Evolutionary conservation across 2,797 vertebrate species (phyloP).

Genomic region (Pseudomugil tenellus): DNA sequence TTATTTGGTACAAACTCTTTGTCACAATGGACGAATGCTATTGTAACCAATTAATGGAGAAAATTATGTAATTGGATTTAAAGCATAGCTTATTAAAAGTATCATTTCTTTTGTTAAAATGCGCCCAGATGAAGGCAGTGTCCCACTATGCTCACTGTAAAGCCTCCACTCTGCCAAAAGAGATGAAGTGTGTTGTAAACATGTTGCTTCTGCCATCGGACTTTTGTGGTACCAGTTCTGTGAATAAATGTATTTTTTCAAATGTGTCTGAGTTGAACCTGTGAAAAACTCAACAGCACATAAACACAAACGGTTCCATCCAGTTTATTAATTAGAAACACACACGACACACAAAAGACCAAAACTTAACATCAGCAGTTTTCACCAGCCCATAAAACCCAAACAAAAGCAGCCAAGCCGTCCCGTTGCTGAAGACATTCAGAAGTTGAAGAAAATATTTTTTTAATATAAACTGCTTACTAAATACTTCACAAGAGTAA

Average conservation of each 20-base stretch:
- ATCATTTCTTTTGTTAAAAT: neutral
- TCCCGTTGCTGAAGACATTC: slow-evolving; percentile 30
- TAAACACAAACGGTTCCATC: slow-evolving; percentile 29
- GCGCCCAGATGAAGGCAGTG: neutral
- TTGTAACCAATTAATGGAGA: neutral
- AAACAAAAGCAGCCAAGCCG: slow-evolving; percentile 10
- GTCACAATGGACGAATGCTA: neutral
- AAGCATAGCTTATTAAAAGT: no score
- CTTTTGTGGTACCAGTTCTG: slow-evolving; percentile 60
- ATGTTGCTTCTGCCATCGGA: slow-evolving; percentile 53
- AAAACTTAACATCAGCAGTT: slow-evolving; percentile 46
- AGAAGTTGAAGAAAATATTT: slow-evolving; percentile 15
- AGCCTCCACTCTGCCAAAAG: slow-evolving; percentile 64
- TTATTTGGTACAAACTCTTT: neutral
- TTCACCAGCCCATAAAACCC: slow-evolving; percentile 12
- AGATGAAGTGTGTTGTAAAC: slow-evolving; percentile 56
- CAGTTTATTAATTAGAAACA: slow-evolving; percentile 76
- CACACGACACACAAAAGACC: slow-evolving; percentile 53
- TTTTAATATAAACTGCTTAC: slow-evolving; percentile 37
- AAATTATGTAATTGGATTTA: neutral
- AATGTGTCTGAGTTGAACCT: slow-evolving; percentile 18
- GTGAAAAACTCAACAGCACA: neutral
- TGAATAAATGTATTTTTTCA: slow-evolving; percentile 88
- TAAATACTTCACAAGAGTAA: slow-evolving; percentile 30
- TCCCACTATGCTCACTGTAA: neutral